phyloP scores from a whole-genome alignment of 2,797 vertebrate species.

The Eospalax fontanierii region DNA sequence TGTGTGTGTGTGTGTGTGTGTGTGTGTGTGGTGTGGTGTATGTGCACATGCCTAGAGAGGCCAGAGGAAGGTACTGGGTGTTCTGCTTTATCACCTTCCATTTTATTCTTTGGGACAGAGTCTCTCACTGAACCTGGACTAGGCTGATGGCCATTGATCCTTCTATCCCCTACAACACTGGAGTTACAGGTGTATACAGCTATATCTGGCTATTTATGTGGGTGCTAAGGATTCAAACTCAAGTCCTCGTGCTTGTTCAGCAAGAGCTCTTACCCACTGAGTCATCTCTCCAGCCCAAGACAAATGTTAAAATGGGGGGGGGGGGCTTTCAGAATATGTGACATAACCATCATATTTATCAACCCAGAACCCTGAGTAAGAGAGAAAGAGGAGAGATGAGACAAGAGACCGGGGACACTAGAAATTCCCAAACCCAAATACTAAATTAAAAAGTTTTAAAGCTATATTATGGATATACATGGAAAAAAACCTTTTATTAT shows the following conservation, averaged over 20 bases:
- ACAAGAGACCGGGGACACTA: neutral
- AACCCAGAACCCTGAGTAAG: neutral
- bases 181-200: neutral
- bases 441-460: neutral
- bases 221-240: neutral
- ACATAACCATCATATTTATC: neutral
- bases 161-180: neutral
- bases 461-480: neutral
- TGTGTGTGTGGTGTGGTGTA: neutral
- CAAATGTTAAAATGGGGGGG: neutral
- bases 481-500: neutral
- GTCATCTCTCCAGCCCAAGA: neutral
- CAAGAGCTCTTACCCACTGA: neutral
- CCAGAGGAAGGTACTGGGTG: neutral
- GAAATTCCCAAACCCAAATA: constrained; percentile 7
- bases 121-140: neutral
- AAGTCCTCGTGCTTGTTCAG: neutral
- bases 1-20: too few relatives aligned
- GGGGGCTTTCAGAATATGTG: neutral
- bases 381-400: neutral
- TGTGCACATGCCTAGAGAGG: neutral
- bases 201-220: neutral
- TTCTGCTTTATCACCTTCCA: neutral
- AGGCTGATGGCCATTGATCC: too few relatives aligned
- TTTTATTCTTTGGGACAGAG: neutral